Conservation (phyloP, 2,797 vertebrate species). For the Trachops cirrhosus region DNA sequence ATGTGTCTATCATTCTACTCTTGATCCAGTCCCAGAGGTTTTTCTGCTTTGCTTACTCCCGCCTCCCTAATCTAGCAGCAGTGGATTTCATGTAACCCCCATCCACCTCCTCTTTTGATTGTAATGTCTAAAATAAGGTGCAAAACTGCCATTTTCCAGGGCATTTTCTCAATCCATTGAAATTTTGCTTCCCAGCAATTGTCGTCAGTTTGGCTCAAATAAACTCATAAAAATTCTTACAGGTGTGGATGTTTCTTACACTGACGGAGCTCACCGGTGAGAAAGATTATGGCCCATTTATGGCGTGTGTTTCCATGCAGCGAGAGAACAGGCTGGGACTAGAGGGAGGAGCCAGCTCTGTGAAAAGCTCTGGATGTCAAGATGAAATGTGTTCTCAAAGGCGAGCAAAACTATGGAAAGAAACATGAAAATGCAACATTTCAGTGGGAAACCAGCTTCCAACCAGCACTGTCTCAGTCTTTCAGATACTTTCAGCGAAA, state of each 20-base stretch:
- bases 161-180: background rate
- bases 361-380: background rate
- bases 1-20: background rate
- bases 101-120: background rate
- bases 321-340: background rate
- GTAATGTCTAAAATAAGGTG: background rate
- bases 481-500: constrained; percentile 61
- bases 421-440: background rate
- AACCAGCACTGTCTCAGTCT: constrained; percentile 5
- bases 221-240: background rate
- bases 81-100: background rate
- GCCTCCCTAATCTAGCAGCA: background rate
- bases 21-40: background rate
- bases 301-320: background rate
- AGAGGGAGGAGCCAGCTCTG: background rate
- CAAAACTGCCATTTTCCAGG: background rate
- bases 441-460: background rate
- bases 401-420: background rate
- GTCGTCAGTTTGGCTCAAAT: background rate
- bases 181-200: background rate
- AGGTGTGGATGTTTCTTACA: background rate
- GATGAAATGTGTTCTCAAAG: background rate
- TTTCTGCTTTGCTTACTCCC: background rate
- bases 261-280: background rate
- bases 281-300: background rate